Conservation (phyloP, 2,113 vertebrate species). For the Apus apus region DNA sequence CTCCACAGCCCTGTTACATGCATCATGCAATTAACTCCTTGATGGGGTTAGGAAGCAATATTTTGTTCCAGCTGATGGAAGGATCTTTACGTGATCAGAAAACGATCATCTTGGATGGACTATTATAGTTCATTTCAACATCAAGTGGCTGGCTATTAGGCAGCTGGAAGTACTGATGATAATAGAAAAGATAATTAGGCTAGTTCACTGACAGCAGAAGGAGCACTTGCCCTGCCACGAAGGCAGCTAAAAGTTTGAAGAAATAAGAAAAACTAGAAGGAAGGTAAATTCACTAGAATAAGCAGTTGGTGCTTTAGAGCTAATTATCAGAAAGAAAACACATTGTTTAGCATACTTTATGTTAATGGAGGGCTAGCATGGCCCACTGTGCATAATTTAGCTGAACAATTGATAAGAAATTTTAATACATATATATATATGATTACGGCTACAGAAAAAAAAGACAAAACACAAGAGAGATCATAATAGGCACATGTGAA, state of each 20-base stretch:
- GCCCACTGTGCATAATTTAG: constrained; percentile 96
- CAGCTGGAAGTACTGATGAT: constrained; percentile 17
- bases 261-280: constrained; percentile 63
- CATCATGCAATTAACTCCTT: constrained; percentile 29
- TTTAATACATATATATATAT: constrained; percentile 89
- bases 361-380: constrained; percentile 86
- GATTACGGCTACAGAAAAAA: constrained; percentile 88
- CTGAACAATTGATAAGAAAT: constrained; percentile 88
- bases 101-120: constrained; percentile 19
- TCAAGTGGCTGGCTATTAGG: not conserved
- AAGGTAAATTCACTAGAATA: constrained; percentile 82
- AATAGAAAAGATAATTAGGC: constrained; percentile 66
- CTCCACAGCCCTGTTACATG: not conserved
- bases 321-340: constrained; percentile 85
- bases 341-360: constrained; percentile 86
- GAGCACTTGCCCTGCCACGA: constrained; percentile 60
- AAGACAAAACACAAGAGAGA: constrained; percentile 86
- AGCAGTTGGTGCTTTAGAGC: constrained; percentile 84
- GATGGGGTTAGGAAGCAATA: constrained; percentile 38
- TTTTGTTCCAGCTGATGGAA: not conserved
- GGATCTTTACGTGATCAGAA: constrained; percentile 22
- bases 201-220: constrained; percentile 57
- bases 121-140: constrained; percentile 42
- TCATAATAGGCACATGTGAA: constrained; percentile 92
- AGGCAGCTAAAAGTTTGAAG: constrained; percentile 73